phyloP scores from a whole-genome alignment of 2,888 invertebrate species.

The Lysandra coridon region DNA sequence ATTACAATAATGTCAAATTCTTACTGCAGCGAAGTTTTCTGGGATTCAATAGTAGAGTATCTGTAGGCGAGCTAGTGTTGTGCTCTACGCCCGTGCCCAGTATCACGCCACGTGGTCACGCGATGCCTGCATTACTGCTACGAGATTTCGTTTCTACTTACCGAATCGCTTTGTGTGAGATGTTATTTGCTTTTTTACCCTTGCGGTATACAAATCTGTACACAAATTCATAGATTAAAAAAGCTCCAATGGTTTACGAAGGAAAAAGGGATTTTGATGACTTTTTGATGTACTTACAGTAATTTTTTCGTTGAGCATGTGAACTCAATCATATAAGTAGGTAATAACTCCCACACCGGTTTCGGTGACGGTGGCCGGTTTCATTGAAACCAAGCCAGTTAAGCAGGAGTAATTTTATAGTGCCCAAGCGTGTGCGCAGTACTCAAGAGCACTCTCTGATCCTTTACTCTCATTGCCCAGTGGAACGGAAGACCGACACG shows the following conservation, averaged over 20 bases:
- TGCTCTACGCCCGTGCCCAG: constrained; percentile 49
- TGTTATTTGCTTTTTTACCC: constrained; percentile 51
- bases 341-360: too few relatives aligned
- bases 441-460: too few relatives aligned
- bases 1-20: background rate
- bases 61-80: constrained; percentile 53
- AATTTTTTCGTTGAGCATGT: background rate
- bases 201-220: constrained; percentile 37
- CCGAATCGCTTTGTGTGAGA: constrained; percentile 73
- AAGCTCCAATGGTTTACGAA: background rate
- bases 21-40: background rate
- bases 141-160: constrained; percentile 75
- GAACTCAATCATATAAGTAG: background rate
- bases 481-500: too few relatives aligned
- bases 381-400: too few relatives aligned
- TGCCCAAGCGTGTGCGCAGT: too few relatives aligned
- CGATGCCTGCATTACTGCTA: constrained; percentile 68
- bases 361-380: too few relatives aligned
- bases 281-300: too few relatives aligned
- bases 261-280: background rate
- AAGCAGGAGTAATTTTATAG: too few relatives aligned
- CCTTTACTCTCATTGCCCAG: too few relatives aligned
- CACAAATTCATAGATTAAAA: background rate
- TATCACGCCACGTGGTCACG: constrained; percentile 61
- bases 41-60: constrained; percentile 32